A percentile compares a stretch with the other conserved stretches of the same genome.
Evolutionary conservation across 2,113 vertebrate species (phyloP).

Genomic region (Epinephelus cyanopodus): DNA sequence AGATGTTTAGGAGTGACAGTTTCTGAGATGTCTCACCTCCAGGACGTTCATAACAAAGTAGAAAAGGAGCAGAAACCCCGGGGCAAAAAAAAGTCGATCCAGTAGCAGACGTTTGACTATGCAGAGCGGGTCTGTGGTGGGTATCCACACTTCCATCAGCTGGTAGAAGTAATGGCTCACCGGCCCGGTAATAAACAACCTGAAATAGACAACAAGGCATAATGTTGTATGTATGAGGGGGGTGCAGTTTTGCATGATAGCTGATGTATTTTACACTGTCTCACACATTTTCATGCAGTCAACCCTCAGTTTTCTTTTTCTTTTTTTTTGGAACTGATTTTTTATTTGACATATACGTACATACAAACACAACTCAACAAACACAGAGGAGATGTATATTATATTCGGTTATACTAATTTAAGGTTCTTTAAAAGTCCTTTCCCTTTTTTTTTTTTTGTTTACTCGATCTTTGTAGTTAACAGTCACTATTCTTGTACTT

Average conservation of each 20-base stretch:
- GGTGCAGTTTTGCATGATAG: neutral
- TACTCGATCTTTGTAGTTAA: too few relatives aligned
- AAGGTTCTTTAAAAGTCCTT: too few relatives aligned
- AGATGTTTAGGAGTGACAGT: too few relatives aligned
- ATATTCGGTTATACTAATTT: too few relatives aligned
- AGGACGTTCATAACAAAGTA: slow-evolving; percentile 89
- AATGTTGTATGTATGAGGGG: neutral
- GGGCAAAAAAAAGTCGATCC: slow-evolving; percentile 89
- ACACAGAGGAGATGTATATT: too few relatives aligned
- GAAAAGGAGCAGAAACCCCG: slow-evolving; percentile 89
- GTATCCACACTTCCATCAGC: slow-evolving; percentile 87
- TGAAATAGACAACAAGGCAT: slow-evolving; percentile 54
- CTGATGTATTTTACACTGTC: neutral
- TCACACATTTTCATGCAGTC: neutral
- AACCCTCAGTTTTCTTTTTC: slow-evolving; percentile 1
- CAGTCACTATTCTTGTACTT: too few relatives aligned
- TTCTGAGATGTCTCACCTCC: slow-evolving; percentile 83
- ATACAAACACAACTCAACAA: too few relatives aligned
- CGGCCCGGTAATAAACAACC: slow-evolving; percentile 89
- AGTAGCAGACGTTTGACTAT: slow-evolving; percentile 87
- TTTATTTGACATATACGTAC: too few relatives aligned
- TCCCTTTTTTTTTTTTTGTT: too few relatives aligned
- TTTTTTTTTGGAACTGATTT: too few relatives aligned
- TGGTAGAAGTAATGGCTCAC: slow-evolving; percentile 91
- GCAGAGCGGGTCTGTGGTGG: slow-evolving; percentile 82